Conservation (phyloP, 2,797 vertebrate genomes). For the Florisuga fusca region DNA sequence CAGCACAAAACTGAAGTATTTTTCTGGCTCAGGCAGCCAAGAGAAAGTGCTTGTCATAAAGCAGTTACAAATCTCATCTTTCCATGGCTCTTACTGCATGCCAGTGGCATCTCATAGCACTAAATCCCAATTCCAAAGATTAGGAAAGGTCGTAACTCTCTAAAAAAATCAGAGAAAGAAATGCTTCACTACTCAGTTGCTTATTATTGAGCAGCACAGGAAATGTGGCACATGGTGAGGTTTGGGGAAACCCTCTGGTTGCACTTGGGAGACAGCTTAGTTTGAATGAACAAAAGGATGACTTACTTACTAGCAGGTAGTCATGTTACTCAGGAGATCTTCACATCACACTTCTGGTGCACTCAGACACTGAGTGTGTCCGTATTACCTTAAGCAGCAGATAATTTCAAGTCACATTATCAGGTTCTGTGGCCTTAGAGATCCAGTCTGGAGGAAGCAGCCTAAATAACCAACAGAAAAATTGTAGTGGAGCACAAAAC, state of each 20-base stretch:
- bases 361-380: accelerated
- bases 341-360: neutral
- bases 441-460: neutral
- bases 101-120: neutral
- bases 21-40: neutral
- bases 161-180: neutral
- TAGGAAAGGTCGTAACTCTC: neutral
- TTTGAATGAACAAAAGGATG: neutral
- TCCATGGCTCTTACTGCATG: neutral
- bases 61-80: neutral
- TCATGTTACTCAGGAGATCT: too few relatives aligned
- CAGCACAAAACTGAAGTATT: neutral
- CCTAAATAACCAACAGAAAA: neutral
- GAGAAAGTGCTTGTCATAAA: neutral
- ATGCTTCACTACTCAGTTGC: neutral
- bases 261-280: accelerated
- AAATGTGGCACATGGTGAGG: neutral
- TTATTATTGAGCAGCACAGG: neutral
- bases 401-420: neutral
- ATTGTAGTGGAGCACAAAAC: neutral
- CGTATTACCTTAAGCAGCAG: neutral
- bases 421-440: neutral
- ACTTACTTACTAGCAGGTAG: too few relatives aligned
- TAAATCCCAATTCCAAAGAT: neutral
- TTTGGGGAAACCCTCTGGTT: neutral